Base-by-base conservation (phyloP, 2,888 invertebrate genomes). In the Dynastes hyllus region DNA sequence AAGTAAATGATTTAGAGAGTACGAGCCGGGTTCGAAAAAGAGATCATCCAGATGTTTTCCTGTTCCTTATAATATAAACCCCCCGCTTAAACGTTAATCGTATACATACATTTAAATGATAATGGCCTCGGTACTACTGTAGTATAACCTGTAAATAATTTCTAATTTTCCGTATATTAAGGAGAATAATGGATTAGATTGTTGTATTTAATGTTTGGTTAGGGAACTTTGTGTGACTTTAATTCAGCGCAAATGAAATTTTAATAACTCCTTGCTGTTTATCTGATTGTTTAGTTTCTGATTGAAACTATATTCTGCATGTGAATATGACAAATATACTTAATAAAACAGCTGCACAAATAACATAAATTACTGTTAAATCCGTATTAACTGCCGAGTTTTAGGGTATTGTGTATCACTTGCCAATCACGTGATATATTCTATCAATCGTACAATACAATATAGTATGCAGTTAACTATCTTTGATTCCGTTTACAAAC, bases 1-100 rank as follows among this genome's bases (percentile, higher is more conserved):
- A 67, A 77, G 77, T 77, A 67, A 77, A 77, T 77, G 77, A 69
- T 77, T 77, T 77, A 77, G 61, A 75, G 73, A 63, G 45, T 29
- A 69, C 50, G 73, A 50, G 51, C 27, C 69, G 40, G 61, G 40
- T 75, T 75, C 73, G 73, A 45, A 71, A 75, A 75, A 75, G 73
- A 75, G 73, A 75, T 75, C 73, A 61, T 75, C 73, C 73, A 75
- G 58, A 75, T 75, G 73, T 45, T 75, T 45, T 29, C 22, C 73
- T 40, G 22, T 75, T 50, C 45, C 73, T 45, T 75, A 75, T 75
- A 50, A 75, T 50, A 55, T 75, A 55, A 63, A 75, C 9, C 16
- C 22, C 22, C 45, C 40, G 22, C 9, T 61, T 61, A 55, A 45
- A 61, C 5, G 16, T 40, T 29, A 40, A 32, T 37, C 6, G 6